These are phyloP conservation scores for Meandrusa payeni DNA, from an alignment of 2,888 invertebrate genomes.

Conservation along the genomic window DNA sequence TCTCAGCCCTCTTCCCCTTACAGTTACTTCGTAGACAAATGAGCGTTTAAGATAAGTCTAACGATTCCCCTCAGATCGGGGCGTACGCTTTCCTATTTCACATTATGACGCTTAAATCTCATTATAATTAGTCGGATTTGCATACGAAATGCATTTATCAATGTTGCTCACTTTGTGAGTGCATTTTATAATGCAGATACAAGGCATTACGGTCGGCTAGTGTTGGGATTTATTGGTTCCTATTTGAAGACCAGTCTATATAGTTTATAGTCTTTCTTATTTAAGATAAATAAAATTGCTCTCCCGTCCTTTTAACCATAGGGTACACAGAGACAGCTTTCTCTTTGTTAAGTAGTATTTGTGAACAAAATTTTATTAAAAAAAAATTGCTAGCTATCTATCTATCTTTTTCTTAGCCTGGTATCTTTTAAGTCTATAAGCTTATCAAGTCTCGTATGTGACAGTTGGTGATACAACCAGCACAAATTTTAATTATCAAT, in stretches of 20 bases:
- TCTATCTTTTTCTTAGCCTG: too few species aligned
- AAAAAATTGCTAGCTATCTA: too few species aligned
- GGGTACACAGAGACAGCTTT: too few species aligned
- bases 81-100: constrained; percentile 27
- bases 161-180: constrained; percentile 53
- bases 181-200: constrained; percentile 39
- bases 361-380: too few species aligned
- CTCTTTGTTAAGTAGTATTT: too few species aligned
- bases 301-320: too few species aligned
- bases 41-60: constrained; percentile 26
- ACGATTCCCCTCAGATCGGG: constrained; percentile 34
- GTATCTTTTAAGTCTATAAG: too few species aligned
- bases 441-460: too few species aligned
- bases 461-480: too few species aligned
- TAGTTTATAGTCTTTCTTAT: too few species aligned
- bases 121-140: constrained; percentile 75
- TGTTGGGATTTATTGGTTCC: constrained; percentile 27
- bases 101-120: constrained; percentile 54
- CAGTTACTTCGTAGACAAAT: constrained; percentile 11
- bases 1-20: constrained; percentile 14
- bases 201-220: constrained; percentile 39
- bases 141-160: constrained; percentile 70
- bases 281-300: too few species aligned
- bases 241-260: neutral
- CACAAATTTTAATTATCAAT: too few species aligned